phyloP scores from a whole-genome alignment of 2,113 vertebrate species.

The Thomomys bottae region DNA sequence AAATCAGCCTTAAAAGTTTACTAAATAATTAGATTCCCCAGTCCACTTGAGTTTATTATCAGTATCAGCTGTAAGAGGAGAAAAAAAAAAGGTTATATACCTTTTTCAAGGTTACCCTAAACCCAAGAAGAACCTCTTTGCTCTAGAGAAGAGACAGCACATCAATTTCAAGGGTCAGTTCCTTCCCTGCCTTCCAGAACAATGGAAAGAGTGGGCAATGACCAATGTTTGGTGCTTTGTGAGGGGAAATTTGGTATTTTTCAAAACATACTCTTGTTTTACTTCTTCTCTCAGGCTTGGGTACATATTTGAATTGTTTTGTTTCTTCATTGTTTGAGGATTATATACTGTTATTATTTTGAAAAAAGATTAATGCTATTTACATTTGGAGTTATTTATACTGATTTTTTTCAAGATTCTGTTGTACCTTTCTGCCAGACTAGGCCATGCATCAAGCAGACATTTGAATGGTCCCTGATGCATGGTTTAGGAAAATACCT shows the following conservation, averaged over 20 bases:
- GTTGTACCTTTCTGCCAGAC: not conserved
- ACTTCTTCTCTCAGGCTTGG: not conserved
- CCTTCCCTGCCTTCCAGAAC: not conserved
- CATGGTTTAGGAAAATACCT: slow-evolving; percentile 8
- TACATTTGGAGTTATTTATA: slow-evolving; percentile 5
- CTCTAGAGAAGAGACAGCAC: not conserved
- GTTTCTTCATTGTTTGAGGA: not conserved
- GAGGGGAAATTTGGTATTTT: not conserved
- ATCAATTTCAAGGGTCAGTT: not conserved
- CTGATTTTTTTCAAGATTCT: slow-evolving; percentile 8
- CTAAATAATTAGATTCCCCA: not conserved
- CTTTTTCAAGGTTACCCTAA: slow-evolving; percentile 20
- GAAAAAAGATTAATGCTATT: not conserved
- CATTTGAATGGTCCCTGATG: slow-evolving; percentile 26
- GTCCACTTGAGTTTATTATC: not conserved
- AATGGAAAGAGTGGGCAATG: not conserved
- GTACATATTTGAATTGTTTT: not conserved
- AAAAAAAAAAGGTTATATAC: not conserved
- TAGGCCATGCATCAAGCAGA: slow-evolving; percentile 7
- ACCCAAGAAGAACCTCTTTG: not conserved
- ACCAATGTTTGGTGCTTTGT: not conserved
- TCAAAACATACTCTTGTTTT: not conserved
- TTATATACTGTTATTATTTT: not conserved
- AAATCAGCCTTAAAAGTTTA: slow-evolving; percentile 5
- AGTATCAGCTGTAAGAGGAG: not conserved